Evolutionary conservation across 92 coral and sea anemone species (phyloP), one percentile per base, ranked within the genome.

Genomic region (Epizoanthus fatuus): DNA sequence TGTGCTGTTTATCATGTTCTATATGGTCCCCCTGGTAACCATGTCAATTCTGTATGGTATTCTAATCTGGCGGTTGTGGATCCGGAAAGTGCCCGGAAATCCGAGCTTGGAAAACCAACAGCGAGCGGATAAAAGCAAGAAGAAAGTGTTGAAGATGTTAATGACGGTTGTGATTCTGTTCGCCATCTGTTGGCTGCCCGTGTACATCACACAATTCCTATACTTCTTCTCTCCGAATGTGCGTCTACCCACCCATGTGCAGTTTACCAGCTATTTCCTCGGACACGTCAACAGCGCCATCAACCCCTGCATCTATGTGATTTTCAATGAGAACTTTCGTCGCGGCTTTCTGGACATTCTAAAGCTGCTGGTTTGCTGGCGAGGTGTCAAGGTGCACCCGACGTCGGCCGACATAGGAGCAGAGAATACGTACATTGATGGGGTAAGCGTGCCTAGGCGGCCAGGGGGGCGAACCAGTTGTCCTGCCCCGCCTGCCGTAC

Each of bases 1-100:
- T 3, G 75, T 92, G 77, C 81, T 93, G 6, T 96, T 96, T 54
- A 77, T 93, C 19, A 58, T 90, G 55, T 86, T 92, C 40, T 93
- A 94, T 10, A 65, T 90, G 19, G 38, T 84, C 19, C 90, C 95
- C 16, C 73, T 96, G 56, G 64, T 96, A 14, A 54, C 95, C 10
- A 94, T 96, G 14, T 87, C 92, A 1, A 71, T 87, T 8, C 79
- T 96, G 9, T 96, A 96, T 63, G 42, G 79, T 2, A 90, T 92
- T 9, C 91, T 96, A 6, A 81, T 84, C 77, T 54, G 89, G 65
- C 89, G 83, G 19, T 72, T 96, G 0, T 90, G 91, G 51, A 65
- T 78, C 38, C 88, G 87, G 9, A 94, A 86, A 74, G 89, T 94
- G 14, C 91, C 94, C 3, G 92, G 96, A 5, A 73, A 64, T 42